phyloP scores from a whole-genome alignment of 2,113 vertebrate species.

The Cebus imitator region DNA sequence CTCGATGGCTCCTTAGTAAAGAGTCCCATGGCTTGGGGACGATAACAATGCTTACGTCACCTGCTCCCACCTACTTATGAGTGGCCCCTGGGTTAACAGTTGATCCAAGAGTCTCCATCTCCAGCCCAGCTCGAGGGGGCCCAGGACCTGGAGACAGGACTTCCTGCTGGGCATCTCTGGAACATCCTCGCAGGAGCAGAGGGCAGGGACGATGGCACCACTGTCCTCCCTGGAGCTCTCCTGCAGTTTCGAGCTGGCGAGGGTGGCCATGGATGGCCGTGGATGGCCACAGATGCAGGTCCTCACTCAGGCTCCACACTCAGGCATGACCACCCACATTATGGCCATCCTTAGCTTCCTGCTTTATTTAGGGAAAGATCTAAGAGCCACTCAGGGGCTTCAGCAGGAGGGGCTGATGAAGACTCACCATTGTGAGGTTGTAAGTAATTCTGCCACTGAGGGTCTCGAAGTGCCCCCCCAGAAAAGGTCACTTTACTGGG shows the following conservation, averaged over 20 bases:
- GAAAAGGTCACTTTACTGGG: no score
- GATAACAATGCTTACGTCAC: fast-evolving
- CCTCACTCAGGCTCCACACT: fast-evolving
- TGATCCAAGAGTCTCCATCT: no score
- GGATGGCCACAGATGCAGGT: fast-evolving
- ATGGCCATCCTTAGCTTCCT: fast-evolving
- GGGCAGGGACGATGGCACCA: fast-evolving
- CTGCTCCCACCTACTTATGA: fast-evolving
- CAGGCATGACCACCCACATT: fast-evolving
- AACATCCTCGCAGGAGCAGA: background rate
- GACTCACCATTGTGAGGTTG: fast-evolving
- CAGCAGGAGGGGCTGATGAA: no score
- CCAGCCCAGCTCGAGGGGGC: fast-evolving
- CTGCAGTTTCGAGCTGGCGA: fast-evolving
- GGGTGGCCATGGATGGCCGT: fast-evolving
- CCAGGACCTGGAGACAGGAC: fast-evolving
- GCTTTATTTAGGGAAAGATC: no score
- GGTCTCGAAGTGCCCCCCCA: background rate
- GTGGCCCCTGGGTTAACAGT: background rate
- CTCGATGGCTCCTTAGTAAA: background rate
- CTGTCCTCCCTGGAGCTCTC: fast-evolving
- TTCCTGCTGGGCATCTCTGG: background rate
- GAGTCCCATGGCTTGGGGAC: fast-evolving
- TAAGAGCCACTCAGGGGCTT: background rate
- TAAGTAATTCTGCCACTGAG: fast-evolving